These are phyloP conservation scores for Cuculus canorus DNA, from an alignment of 2,797 vertebrate genomes.

Conservation along the genomic window DNA sequence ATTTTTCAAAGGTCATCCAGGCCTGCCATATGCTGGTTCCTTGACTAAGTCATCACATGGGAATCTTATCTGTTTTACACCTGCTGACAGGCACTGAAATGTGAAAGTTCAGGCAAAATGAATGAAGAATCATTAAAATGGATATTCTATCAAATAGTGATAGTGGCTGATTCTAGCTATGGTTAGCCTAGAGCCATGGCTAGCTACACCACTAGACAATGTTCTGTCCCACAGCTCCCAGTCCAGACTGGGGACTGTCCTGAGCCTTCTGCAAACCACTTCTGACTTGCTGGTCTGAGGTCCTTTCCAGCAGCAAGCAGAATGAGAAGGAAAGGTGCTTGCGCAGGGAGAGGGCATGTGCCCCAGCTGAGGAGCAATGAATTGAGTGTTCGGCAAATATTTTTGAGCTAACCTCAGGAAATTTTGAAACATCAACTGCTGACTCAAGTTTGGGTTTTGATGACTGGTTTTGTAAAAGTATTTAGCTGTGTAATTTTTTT, in stretches of 20 bases:
- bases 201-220: neutral
- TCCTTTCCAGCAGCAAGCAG: fast-evolving
- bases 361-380: neutral
- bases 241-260: neutral
- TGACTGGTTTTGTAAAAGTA: neutral
- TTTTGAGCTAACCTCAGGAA: neutral
- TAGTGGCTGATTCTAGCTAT: neutral
- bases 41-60: neutral
- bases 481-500: neutral
- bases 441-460: neutral
- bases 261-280: neutral
- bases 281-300: neutral
- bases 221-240: neutral
- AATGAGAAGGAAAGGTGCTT: fast-evolving
- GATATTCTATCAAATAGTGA: neutral
- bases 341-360: neutral
- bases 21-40: neutral
- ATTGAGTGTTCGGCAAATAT: neutral
- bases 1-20: neutral
- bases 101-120: neutral
- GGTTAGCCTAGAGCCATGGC: neutral
- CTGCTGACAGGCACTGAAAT: neutral
- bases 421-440: neutral
- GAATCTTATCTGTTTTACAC: neutral
- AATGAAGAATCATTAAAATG: neutral